A percentile compares a stretch with the other conserved stretches of the same genome.
Conservation (phyloP, 2,113 vertebrate species). For the Ploceus nigricollis region DNA sequence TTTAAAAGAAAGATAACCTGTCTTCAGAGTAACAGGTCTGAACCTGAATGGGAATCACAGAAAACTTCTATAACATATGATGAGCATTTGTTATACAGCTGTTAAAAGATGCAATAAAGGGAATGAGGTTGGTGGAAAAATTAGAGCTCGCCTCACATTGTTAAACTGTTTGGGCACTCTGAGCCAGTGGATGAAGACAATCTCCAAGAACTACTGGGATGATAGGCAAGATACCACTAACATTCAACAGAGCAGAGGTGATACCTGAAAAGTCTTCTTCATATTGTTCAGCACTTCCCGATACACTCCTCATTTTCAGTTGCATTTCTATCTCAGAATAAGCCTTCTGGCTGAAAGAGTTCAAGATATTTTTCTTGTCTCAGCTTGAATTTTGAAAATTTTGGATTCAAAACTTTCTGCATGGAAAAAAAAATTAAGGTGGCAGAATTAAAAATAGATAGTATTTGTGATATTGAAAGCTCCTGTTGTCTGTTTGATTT, state of each 20-base stretch:
- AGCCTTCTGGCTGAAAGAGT: not conserved
- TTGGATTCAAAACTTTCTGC: not conserved
- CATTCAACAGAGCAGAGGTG: not conserved
- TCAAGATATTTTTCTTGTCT: not conserved
- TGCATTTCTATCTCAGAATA: not conserved
- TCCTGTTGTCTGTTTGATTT: not conserved
- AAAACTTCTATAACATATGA: not conserved
- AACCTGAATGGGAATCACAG: not conserved
- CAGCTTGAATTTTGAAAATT: not conserved
- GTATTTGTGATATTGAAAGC: not conserved
- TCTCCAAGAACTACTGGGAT: not conserved
- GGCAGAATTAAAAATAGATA: not conserved
- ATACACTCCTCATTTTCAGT: not conserved
- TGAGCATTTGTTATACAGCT: not conserved
- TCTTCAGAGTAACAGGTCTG: not conserved
- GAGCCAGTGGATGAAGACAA: not conserved
- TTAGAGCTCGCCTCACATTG: not conserved
- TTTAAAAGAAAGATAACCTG: not conserved
- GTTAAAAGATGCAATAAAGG: not conserved
- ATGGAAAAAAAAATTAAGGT: not conserved
- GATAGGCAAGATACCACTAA: not conserved
- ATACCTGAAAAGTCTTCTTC: not conserved
- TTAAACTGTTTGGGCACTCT: not conserved
- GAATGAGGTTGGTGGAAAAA: not conserved
- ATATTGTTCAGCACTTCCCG: not conserved